A percentile compares a stretch with the other conserved stretches of the same genome.
These are phyloP conservation scores for Trissolcus basalis DNA, from an alignment of 1,140 invertebrate species.

Conservation along the genomic window DNA sequence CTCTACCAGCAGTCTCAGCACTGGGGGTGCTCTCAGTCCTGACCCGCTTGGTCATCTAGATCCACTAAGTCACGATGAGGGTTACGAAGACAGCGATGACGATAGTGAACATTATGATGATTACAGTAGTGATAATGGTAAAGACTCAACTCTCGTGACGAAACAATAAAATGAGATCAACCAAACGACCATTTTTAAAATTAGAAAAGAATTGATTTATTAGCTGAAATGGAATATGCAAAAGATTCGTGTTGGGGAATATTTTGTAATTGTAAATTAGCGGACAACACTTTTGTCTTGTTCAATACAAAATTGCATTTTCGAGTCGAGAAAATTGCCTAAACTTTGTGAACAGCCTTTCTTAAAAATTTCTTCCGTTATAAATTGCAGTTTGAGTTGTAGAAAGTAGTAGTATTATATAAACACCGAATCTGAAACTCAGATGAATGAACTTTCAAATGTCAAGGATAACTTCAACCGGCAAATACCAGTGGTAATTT, in stretches of 20 bases:
- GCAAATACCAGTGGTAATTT: conserved; percentile 12
- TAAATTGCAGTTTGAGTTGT: background rate
- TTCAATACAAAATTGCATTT: too few relatives aligned
- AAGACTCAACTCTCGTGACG: too few relatives aligned
- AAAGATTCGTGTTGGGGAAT: too few relatives aligned
- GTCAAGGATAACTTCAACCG: conserved; percentile 23
- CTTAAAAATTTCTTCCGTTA: too few relatives aligned
- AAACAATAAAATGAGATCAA: too few relatives aligned
- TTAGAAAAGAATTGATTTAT: too few relatives aligned
- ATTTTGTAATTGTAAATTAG: too few relatives aligned
- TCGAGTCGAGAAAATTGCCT: too few relatives aligned
- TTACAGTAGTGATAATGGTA: conserved; percentile 87
- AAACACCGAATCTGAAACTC: conserved; percentile 14
- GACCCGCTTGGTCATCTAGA: conserved; percentile 79
- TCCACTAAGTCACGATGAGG: conserved; percentile 89
- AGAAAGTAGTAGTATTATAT: conserved; percentile 13
- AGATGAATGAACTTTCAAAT: conserved; percentile 41
- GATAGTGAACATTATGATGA: conserved; percentile 92
- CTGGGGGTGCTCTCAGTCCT: conserved; percentile 88
- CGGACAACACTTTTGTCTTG: too few relatives aligned
- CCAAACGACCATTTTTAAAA: too few relatives aligned
- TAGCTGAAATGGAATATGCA: too few relatives aligned
- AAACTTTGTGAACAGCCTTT: too few relatives aligned
- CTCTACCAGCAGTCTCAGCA: conserved; percentile 90
- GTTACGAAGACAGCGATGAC: conserved; percentile 82